A percentile compares a stretch with the other conserved stretches of the same genome.
phyloP scores from a whole-genome alignment of 2,797 vertebrate genomes.

The Euphonia xanthogaster region DNA sequence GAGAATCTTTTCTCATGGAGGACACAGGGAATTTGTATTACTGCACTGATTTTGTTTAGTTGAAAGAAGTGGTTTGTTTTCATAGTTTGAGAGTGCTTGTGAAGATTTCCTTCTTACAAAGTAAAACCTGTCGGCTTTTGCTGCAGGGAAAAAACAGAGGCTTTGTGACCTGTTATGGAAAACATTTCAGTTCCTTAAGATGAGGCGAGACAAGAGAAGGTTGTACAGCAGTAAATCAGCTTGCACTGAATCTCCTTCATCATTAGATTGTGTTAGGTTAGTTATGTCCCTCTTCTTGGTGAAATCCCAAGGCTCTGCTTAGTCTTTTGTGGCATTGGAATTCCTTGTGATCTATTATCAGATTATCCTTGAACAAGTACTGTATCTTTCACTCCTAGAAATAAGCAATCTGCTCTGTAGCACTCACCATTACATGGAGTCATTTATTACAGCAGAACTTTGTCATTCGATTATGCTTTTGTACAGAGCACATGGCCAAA shows the following conservation, averaged over 20 bases:
- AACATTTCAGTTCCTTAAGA: neutral
- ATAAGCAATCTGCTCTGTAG: constrained; percentile 46
- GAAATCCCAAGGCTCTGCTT: constrained; percentile 45
- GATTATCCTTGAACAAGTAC: constrained; percentile 43
- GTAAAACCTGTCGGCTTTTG: neutral
- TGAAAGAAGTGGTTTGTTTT: neutral
- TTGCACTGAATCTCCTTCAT: neutral
- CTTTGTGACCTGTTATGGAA: neutral
- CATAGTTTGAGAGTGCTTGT: neutral
- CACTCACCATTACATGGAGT: neutral
- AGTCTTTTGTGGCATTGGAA: constrained; percentile 44
- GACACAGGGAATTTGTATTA: neutral
- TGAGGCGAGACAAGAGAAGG: neutral
- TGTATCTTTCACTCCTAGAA: constrained; percentile 43
- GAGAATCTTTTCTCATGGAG: neutral
- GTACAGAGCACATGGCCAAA: constrained; percentile 21
- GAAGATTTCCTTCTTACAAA: neutral
- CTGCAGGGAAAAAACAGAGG: neutral
- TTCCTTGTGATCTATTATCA: constrained; percentile 42
- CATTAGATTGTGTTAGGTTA: constrained; percentile 1
- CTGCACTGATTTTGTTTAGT: neutral
- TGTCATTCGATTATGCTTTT: constrained; percentile 57
- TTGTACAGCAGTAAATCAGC: neutral
- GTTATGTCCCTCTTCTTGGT: neutral
- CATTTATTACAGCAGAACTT: constrained; percentile 48